phyloP scores from a whole-genome alignment of 2,797 vertebrate genomes.

The Acridotheres tristis region DNA sequence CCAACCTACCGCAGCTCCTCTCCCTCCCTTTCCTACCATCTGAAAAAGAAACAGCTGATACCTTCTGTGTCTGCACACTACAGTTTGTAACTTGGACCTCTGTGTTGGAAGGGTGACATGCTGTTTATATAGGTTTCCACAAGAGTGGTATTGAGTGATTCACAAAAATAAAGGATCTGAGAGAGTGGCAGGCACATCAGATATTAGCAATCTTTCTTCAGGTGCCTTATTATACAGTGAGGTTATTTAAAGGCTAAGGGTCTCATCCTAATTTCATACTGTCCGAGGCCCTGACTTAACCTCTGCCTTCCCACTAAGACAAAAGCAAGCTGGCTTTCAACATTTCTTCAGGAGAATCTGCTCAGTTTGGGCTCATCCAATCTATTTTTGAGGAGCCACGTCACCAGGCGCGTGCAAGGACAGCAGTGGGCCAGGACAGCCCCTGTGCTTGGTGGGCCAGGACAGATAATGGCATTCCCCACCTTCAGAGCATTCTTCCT shows the following conservation, averaged over 20 bases:
- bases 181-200: neutral
- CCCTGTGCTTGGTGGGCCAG: constrained; percentile 77
- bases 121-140: neutral
- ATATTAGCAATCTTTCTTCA: neutral
- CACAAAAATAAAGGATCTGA: neutral
- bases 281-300: neutral
- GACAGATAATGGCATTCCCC: constrained; percentile 78
- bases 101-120: neutral
- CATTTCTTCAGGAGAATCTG: constrained; percentile 4
- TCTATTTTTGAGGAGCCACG: neutral
- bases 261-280: neutral
- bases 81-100: neutral
- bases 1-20: neutral
- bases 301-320: neutral
- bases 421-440: constrained; percentile 60
- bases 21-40: neutral
- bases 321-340: neutral
- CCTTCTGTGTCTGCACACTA: neutral
- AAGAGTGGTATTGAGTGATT: neutral
- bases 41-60: neutral
- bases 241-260: neutral
- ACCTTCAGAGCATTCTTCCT: constrained; percentile 93
- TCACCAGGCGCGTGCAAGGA: neutral
- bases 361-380: neutral
- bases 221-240: neutral